Conservation (phyloP, 2,113 vertebrate genomes). For the Dasypus novemcinctus region DNA sequence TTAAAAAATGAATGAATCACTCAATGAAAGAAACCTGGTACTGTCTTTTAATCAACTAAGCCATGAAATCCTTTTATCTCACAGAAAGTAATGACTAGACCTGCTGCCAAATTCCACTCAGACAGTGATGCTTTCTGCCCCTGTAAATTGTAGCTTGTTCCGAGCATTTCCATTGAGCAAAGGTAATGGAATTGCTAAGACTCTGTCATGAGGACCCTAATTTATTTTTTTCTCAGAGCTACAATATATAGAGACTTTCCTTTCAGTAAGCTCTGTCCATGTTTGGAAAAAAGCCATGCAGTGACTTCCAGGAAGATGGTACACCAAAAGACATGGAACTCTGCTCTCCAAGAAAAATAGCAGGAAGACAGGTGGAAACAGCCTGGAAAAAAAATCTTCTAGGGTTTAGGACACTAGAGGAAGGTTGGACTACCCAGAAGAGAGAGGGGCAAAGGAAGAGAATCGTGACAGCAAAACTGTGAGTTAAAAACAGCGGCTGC, state of each 20-base stretch:
- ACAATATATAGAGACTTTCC: background rate
- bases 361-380: too few relatives aligned
- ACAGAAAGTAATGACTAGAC: background rate
- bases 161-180: background rate
- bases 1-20: background rate
- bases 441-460: too few relatives aligned
- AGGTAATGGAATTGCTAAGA: background rate
- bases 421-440: too few relatives aligned
- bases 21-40: background rate
- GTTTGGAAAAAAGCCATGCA: conserved; percentile 33
- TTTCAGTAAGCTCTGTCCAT: background rate
- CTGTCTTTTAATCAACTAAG: background rate
- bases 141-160: background rate
- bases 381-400: too few relatives aligned
- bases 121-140: background rate
- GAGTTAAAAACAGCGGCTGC: too few relatives aligned
- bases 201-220: background rate
- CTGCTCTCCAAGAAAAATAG: too few relatives aligned
- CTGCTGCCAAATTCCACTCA: background rate
- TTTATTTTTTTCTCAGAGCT: conserved; percentile 1
- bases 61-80: background rate
- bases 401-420: too few relatives aligned
- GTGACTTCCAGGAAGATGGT: background rate
- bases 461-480: too few relatives aligned
- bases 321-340: too few relatives aligned